Evolutionary conservation across 1,140 invertebrate species (phyloP).

Genomic region (Trichomalopsis sarcophagae): DNA sequence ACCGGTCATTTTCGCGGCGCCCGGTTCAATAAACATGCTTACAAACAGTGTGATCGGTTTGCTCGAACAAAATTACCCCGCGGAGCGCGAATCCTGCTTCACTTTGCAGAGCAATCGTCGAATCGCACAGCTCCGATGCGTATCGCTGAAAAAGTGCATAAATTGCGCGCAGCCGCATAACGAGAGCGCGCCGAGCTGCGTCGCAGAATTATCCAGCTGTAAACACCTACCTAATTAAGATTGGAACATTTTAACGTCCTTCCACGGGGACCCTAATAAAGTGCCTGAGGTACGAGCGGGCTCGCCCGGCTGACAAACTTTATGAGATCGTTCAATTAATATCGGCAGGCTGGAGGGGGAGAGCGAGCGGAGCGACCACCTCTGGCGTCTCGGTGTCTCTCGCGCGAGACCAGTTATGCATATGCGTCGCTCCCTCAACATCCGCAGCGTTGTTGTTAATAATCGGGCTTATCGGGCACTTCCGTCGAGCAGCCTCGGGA

Average conservation of each 20-base stretch:
- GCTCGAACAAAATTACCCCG: too few species aligned
- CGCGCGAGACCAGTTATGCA: constrained; percentile 26
- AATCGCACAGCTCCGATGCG: constrained; percentile 16
- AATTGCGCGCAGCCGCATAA: constrained; percentile 1
- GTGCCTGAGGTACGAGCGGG: constrained; percentile 69
- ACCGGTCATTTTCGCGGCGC: too few species aligned
- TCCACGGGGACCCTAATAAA: constrained; percentile 69
- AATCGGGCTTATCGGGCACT: background rate
- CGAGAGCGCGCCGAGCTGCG: background rate
- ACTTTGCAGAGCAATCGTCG: too few species aligned
- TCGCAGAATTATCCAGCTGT: constrained; percentile 63
- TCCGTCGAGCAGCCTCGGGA: too few species aligned
- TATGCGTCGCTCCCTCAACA: background rate
- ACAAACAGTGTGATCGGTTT: too few species aligned
- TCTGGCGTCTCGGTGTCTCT: constrained; percentile 66
- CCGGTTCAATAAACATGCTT: too few species aligned
- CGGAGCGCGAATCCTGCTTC: too few species aligned
- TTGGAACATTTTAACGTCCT: constrained; percentile 74
- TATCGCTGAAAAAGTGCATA: constrained; percentile 11
- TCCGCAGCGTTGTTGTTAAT: background rate
- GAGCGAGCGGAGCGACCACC: constrained; percentile 65
- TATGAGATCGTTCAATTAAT: constrained; percentile 75
- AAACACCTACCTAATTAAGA: constrained; percentile 76
- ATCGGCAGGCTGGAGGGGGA: constrained; percentile 65
- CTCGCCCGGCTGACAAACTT: constrained; percentile 56